Conservation (phyloP, 2,888 invertebrate species). For the Acanthosepion lycidas region DNA sequence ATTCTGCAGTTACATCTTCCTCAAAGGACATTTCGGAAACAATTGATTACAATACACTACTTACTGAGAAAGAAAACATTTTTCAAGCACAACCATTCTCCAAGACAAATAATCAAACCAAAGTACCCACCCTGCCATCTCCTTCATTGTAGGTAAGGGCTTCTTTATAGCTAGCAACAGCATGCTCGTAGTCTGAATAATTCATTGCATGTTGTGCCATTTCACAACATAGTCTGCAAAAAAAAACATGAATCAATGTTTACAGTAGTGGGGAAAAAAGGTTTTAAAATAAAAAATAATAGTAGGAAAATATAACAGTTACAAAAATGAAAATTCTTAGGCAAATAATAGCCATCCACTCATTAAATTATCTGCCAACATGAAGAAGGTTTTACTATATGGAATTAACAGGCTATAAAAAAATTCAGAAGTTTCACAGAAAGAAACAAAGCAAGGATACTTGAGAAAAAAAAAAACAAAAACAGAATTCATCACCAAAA, state of each 20-base stretch:
- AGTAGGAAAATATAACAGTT: background rate
- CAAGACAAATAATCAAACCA: background rate
- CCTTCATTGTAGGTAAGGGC: constrained; percentile 86
- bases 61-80: background rate
- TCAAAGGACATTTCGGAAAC: too few relatives aligned
- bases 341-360: too few relatives aligned
- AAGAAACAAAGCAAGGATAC: too few relatives aligned
- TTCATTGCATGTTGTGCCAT: constrained; percentile 83
- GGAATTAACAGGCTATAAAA: too few relatives aligned
- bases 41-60: too few relatives aligned
- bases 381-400: too few relatives aligned
- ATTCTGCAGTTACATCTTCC: too few relatives aligned
- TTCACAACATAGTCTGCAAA: constrained; percentile 80
- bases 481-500: too few relatives aligned
- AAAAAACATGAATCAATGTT: background rate
- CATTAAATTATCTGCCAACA: too few relatives aligned
- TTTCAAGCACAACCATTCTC: background rate
- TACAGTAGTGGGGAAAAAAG: background rate
- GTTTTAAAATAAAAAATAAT: too few relatives aligned
- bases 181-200: constrained; percentile 82
- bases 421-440: too few relatives aligned
- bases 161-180: constrained; percentile 88
- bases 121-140: constrained; percentile 79
- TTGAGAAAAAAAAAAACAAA: too few relatives aligned
- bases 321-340: background rate